These are phyloP conservation scores for Eristalis tenax DNA, from an alignment of 2,888 invertebrate species.

Conservation along the genomic window DNA sequence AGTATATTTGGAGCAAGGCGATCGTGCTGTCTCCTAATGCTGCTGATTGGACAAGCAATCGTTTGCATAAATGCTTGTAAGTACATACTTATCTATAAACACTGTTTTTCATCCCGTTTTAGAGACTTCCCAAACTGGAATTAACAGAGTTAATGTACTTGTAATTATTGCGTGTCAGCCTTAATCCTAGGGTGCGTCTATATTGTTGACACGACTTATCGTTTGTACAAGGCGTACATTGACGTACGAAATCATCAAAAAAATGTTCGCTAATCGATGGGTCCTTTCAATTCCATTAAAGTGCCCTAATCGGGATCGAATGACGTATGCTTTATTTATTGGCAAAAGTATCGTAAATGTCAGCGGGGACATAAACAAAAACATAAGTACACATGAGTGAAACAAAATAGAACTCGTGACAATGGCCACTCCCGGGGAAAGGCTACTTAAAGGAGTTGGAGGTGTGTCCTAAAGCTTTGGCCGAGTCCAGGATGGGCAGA, in stretches of 20 bases:
- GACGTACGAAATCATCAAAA: neutral
- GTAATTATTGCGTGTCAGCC: neutral
- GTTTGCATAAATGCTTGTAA: neutral
- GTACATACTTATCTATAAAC: neutral
- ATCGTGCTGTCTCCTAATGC: neutral
- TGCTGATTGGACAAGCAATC: neutral
- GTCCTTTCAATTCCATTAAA: neutral
- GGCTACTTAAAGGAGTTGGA: no score
- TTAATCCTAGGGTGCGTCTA: neutral
- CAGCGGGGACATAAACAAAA: neutral
- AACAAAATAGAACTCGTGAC: neutral
- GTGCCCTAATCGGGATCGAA: neutral
- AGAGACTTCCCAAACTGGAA: no score
- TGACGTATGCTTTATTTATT: neutral
- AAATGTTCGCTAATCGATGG: neutral
- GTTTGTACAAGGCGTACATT: neutral
- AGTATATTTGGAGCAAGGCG: neutral
- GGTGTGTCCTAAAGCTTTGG: no score
- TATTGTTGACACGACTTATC: neutral
- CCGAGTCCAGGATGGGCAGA: no score
- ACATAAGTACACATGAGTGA: neutral
- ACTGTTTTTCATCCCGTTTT: neutral
- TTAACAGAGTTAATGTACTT: no score
- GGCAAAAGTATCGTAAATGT: neutral
- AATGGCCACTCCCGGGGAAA: neutral